Conservation (phyloP, 2,888 invertebrate species). For the Rotaria socialis region DNA sequence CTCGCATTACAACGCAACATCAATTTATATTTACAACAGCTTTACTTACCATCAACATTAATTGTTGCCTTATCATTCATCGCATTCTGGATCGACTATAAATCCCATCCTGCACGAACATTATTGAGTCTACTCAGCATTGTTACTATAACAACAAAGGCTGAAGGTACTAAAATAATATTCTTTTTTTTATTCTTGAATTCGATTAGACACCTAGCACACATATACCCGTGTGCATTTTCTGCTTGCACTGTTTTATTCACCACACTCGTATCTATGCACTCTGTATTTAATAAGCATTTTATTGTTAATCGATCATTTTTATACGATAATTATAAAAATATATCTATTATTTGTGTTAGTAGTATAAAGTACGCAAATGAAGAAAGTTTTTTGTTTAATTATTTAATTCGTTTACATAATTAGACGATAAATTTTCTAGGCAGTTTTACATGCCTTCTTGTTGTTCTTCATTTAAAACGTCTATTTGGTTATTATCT, state of each 20-base stretch:
- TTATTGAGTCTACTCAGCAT: conserved; percentile 39
- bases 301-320: neutral
- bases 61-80: conserved; percentile 46
- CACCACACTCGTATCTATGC: neutral
- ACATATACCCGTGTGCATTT: neutral
- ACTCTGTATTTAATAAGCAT: neutral
- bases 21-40: conserved; percentile 32
- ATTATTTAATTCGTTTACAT: neutral
- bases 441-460: conserved; percentile 45
- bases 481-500: conserved; percentile 46
- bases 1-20: conserved; percentile 43
- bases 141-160: conserved; percentile 46
- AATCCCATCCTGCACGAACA: conserved; percentile 44
- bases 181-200: neutral
- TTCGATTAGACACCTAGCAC: neutral
- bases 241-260: neutral
- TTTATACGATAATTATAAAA: neutral
- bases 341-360: neutral
- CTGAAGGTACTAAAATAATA: conserved; percentile 38
- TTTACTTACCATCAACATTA: conserved; percentile 45
- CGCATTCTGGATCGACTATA: conserved; percentile 46
- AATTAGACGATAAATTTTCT: conserved; percentile 14
- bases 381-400: neutral
- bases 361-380: conserved; percentile 9
- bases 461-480: conserved; percentile 45